A percentile compares a stretch with the other conserved stretches of the same genome.
These are phyloP conservation scores for Campylorhamphus procurvoides DNA, from an alignment of 2,113 vertebrate species.

Conservation along the genomic window DNA sequence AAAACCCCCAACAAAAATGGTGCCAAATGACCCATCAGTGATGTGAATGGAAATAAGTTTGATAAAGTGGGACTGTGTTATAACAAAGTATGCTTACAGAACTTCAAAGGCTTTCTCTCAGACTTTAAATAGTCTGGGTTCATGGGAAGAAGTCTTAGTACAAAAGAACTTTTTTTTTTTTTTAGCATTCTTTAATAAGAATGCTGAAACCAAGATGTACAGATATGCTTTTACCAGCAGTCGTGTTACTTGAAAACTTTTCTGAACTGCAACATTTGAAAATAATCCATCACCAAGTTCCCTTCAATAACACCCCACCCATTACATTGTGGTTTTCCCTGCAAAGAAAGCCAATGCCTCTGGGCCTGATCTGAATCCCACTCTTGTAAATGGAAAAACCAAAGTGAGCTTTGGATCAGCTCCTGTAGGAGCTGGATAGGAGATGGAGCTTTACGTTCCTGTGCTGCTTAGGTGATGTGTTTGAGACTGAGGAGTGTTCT, in stretches of 20 bases:
- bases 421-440: neutral
- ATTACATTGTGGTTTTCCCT: conserved; percentile 19
- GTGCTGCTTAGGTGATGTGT: neutral
- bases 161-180: neutral
- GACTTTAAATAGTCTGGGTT: neutral
- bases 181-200: neutral
- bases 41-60: neutral
- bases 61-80: neutral
- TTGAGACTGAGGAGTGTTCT: neutral
- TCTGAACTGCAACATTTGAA: conserved; percentile 8
- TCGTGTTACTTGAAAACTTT: neutral
- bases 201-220: neutral
- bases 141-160: neutral
- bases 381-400: conserved; percentile 37
- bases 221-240: neutral
- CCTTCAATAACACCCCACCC: conserved; percentile 25
- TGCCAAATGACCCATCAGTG: neutral
- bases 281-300: neutral
- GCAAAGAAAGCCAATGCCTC: neutral
- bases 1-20: neutral
- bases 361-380: neutral
- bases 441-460: neutral
- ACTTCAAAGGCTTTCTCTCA: neutral
- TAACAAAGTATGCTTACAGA: neutral
- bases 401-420: conserved; percentile 39